Conservation (phyloP, 1,140 invertebrate species). For the Propsilocerus akamusi region DNA sequence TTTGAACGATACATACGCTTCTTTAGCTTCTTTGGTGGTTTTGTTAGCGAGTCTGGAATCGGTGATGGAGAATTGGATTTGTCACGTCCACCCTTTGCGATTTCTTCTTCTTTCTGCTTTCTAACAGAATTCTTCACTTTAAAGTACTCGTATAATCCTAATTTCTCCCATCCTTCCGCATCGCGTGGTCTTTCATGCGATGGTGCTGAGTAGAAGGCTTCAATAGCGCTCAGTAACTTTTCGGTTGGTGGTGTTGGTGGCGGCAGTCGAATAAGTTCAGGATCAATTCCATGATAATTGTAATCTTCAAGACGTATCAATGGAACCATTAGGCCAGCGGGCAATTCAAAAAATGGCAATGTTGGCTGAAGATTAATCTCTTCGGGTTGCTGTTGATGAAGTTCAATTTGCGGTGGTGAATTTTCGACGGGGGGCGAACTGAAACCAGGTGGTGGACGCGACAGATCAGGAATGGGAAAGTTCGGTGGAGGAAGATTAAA, state of each 20-base stretch:
- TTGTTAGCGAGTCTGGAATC: constrained; percentile 50
- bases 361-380: constrained; percentile 51
- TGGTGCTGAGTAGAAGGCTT: constrained; percentile 86
- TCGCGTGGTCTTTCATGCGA: constrained; percentile 86
- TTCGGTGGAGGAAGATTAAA: constrained; percentile 23
- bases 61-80: constrained; percentile 57
- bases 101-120: constrained; percentile 76
- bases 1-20: constrained; percentile 18
- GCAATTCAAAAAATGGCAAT: constrained; percentile 89
- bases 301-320: constrained; percentile 79
- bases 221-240: constrained; percentile 73
- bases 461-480: constrained; percentile 55
- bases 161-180: constrained; percentile 96
- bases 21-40: constrained; percentile 33
- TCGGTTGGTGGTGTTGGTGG: constrained; percentile 87
- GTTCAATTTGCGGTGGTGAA: constrained; percentile 25
- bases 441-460: constrained; percentile 69
- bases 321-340: constrained; percentile 88
- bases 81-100: constrained; percentile 43
- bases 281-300: constrained; percentile 77
- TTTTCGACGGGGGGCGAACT: constrained; percentile 29
- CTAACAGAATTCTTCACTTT: constrained; percentile 83
- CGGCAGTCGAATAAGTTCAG: constrained; percentile 74
- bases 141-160: constrained; percentile 93
- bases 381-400: constrained; percentile 6